These are phyloP conservation scores for Eurypyga helias DNA, from an alignment of 2,113 vertebrate genomes.

Conservation along the genomic window DNA sequence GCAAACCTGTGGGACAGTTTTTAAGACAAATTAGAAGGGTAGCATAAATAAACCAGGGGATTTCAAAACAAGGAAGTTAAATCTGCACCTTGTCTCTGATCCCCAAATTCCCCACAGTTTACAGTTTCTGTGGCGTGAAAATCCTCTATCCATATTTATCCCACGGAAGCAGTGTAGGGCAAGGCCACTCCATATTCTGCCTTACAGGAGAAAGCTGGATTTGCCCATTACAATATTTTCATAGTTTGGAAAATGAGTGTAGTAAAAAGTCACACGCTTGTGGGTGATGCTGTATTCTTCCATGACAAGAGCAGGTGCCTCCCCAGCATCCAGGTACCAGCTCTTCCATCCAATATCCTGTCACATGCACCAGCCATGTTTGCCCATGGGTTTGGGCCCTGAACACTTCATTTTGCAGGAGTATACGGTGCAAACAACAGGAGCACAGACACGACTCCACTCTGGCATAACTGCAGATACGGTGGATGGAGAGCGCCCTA, in stretches of 20 bases:
- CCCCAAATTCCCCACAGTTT: not conserved
- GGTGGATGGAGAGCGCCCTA: not conserved
- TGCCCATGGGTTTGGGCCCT: not conserved
- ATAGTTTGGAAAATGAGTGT: not conserved
- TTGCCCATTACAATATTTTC: not conserved
- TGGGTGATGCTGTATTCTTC: not conserved
- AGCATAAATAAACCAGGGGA: not conserved
- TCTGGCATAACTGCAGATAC: not conserved
- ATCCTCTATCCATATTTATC: not conserved
- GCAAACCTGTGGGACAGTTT: not conserved
- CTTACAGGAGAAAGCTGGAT: not conserved
- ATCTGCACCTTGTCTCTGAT: not conserved
- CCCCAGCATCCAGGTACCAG: not conserved
- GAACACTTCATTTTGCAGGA: not conserved
- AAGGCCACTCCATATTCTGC: not conserved
- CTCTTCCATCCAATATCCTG: not conserved
- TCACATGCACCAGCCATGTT: accelerated
- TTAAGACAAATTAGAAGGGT: not conserved
- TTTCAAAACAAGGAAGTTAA: not conserved
- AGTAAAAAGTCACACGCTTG: not conserved
- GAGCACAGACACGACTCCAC: not conserved
- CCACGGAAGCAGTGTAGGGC: not conserved
- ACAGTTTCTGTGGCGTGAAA: not conserved
- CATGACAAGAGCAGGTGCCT: not conserved
- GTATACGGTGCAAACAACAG: not conserved